Evolutionary conservation across 2,113 vertebrate genomes (phyloP).

Genomic region (Lepus europaeus): DNA sequence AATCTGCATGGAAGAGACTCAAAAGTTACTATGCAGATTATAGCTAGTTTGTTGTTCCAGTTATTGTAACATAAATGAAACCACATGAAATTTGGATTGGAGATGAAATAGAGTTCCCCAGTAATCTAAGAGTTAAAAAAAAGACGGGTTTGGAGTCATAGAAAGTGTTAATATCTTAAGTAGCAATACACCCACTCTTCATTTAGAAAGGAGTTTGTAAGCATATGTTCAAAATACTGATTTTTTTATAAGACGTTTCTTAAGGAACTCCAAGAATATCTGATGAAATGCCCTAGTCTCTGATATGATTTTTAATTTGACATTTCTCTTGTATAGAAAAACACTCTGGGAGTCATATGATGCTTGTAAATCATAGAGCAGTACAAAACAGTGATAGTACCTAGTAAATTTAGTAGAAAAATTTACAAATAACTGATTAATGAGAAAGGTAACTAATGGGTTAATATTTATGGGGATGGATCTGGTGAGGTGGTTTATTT

Average conservation of each 20-base stretch:
- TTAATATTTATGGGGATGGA: neutral
- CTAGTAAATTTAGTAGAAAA: neutral
- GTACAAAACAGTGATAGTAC: neutral
- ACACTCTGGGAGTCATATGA: neutral
- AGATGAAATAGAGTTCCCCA: neutral
- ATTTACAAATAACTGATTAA: neutral
- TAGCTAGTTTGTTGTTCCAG: neutral
- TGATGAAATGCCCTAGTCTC: neutral
- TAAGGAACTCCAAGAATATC: neutral
- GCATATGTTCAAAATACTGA: neutral
- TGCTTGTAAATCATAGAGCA: neutral
- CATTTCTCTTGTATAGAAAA: neutral
- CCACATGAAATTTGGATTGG: neutral
- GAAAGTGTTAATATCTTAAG: neutral
- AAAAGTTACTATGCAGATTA: constrained; percentile 45
- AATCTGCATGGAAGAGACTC: constrained; percentile 58
- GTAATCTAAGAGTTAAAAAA: neutral
- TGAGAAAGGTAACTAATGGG: neutral
- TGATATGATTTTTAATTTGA: no score
- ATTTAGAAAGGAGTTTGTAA: neutral
- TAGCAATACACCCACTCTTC: neutral
- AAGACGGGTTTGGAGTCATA: neutral
- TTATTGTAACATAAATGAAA: constrained; percentile 50
- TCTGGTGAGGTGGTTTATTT: neutral
- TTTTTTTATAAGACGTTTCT: neutral